phyloP scores from a whole-genome alignment of 2,888 invertebrate genomes.

The Vesta saturnalis region DNA sequence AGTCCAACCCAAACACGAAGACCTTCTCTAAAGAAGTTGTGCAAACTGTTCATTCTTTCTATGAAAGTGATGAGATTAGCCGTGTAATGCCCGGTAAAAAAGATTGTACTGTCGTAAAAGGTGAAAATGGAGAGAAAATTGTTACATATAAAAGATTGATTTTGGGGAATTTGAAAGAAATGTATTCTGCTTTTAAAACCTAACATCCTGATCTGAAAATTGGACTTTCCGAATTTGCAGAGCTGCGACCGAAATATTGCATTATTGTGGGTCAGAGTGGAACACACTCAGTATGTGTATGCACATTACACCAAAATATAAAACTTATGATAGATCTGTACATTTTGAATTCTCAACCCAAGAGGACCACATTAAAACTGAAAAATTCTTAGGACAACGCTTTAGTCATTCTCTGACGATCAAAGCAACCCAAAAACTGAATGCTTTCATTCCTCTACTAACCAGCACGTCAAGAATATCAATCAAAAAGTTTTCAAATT shows the following conservation, averaged over 20 bases:
- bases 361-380: neutral
- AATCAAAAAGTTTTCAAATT: slow-evolving; percentile 6
- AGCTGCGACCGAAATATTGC: too few relatives aligned
- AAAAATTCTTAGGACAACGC: slow-evolving; percentile 1
- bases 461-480: slow-evolving; percentile 2
- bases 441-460: slow-evolving; percentile 6
- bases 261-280: too few relatives aligned
- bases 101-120: neutral
- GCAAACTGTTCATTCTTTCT: neutral
- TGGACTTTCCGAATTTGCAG: too few relatives aligned
- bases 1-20: neutral
- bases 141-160: neutral
- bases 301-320: too few relatives aligned
- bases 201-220: too few relatives aligned
- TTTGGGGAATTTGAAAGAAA: neutral
- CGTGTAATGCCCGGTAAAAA: neutral
- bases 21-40: neutral
- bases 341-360: slow-evolving; percentile 5
- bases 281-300: too few relatives aligned
- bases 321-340: neutral
- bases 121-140: neutral
- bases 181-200: neutral
- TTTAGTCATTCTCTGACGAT: slow-evolving; percentile 3
- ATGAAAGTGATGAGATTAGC: neutral
- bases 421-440: neutral